phyloP scores from a whole-genome alignment of 1,140 invertebrate genomes.

The Lucilia sericata region DNA sequence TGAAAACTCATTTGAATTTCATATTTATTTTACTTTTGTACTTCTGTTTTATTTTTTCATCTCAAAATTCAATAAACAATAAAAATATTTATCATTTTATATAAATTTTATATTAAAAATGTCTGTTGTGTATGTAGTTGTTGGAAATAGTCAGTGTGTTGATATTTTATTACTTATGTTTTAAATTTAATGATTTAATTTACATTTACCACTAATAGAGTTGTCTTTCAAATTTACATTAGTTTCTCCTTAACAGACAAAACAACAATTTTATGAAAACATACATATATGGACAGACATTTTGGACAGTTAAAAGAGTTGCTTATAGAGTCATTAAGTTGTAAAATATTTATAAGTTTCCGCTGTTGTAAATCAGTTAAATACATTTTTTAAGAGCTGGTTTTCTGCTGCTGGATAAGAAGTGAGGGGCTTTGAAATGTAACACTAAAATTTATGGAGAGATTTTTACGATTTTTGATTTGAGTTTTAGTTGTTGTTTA shows the following conservation, averaged over 20 bases:
- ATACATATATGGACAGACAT: neutral
- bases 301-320: neutral
- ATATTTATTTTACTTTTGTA: conserved; percentile 16
- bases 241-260: neutral
- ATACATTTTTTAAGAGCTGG: neutral
- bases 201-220: conserved; percentile 16
- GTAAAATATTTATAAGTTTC: conserved; percentile 18
- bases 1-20: conserved; percentile 22
- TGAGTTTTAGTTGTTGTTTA: neutral
- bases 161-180: neutral
- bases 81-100: conserved; percentile 16
- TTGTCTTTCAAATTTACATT: neutral
- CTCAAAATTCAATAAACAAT: neutral
- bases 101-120: neutral
- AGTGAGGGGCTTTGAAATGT: neutral
- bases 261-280: neutral
- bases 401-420: too few relatives aligned
- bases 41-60: neutral
- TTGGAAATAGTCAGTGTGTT: neutral
- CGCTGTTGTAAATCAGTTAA: conserved; percentile 19
- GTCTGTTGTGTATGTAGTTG: neutral
- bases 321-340: neutral
- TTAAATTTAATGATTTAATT: conserved; percentile 22
- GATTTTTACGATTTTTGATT: neutral
- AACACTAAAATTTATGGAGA: neutral